Evolutionary conservation across 2,113 vertebrate species (phyloP).

Genomic region (Pterophyllum scalare): DNA sequence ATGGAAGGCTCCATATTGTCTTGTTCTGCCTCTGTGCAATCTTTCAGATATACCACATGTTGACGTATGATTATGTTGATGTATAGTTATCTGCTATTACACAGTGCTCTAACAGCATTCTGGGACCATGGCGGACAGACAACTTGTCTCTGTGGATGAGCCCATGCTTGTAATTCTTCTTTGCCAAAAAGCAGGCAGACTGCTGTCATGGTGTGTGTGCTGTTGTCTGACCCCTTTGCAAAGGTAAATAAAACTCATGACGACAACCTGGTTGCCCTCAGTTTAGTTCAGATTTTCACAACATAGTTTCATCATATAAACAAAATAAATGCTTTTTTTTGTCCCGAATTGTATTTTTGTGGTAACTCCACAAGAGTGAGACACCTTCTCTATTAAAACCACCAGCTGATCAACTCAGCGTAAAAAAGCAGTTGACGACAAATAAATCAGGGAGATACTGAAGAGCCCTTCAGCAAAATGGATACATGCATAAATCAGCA

Average conservation of each 20-base stretch:
- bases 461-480: neutral
- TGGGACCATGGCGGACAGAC: neutral
- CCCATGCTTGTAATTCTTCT: neutral
- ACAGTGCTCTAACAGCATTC: neutral
- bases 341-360: neutral
- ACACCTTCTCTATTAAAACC: neutral
- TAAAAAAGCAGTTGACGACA: slow-evolving; percentile 8
- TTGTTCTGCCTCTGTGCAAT: neutral
- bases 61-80: slow-evolving; percentile 5
- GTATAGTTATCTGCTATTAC: neutral
- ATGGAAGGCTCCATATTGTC: neutral
- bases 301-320: neutral
- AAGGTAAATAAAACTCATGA: slow-evolving; percentile 7
- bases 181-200: neutral
- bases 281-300: neutral
- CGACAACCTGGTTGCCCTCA: neutral
- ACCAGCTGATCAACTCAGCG: neutral
- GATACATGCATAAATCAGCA: neutral
- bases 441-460: neutral
- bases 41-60: neutral
- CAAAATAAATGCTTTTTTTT: neutral
- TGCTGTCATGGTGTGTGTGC: neutral
- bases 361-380: neutral
- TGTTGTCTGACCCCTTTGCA: neutral
- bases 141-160: neutral